Conservation (phyloP, 2,113 vertebrate genomes). For the Shinisaurus crocodilurus region DNA sequence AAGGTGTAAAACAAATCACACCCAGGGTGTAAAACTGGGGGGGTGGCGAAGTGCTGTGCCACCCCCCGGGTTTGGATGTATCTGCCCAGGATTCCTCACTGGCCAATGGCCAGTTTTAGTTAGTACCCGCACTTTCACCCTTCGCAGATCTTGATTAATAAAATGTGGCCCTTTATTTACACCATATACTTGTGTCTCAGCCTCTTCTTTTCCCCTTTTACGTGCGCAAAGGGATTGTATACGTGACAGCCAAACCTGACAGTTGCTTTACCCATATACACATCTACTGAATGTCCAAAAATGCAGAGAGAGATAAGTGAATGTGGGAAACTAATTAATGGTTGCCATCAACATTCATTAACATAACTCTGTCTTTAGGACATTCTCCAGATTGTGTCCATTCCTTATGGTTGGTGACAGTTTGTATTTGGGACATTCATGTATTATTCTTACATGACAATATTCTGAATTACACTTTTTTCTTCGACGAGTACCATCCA, state of each 20-base stretch:
- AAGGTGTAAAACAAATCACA: no score
- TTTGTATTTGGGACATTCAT: not conserved
- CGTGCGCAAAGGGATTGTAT: not conserved
- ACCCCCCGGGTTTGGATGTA: no score
- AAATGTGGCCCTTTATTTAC: no score
- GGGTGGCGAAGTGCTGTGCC: no score
- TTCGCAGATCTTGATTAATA: no score
- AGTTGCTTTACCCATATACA: not conserved
- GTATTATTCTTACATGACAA: not conserved
- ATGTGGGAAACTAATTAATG: not conserved
- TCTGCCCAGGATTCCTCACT: no score
- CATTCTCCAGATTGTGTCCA: not conserved
- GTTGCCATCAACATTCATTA: not conserved
- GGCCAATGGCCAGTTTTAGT: no score
- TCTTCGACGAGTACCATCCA: conserved; percentile 13
- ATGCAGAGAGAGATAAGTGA: not conserved
- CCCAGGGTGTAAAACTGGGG: no score
- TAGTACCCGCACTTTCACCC: no score
- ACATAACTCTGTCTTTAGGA: not conserved
- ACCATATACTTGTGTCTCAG: no score
- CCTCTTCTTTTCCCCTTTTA: no score
- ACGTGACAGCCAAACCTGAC: not conserved
- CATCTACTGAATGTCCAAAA: not conserved
- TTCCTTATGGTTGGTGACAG: not conserved
- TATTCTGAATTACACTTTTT: not conserved